A percentile compares a stretch with the other conserved stretches of the same genome.
These are phyloP conservation scores for Lipophrys pholis DNA, from an alignment of 2,113 vertebrate species.

Conservation along the genomic window DNA sequence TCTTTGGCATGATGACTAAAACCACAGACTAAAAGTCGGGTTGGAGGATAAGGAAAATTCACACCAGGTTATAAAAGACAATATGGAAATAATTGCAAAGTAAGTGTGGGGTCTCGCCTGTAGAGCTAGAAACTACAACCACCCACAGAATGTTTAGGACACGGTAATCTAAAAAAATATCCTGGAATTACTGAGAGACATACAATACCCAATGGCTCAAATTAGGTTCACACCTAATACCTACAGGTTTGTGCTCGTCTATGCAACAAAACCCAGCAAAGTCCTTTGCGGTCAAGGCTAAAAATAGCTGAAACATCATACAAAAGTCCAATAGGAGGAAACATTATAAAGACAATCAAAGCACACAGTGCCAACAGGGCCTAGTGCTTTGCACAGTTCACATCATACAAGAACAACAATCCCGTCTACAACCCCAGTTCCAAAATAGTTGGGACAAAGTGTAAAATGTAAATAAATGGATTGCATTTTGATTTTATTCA, in stretches of 20 bases:
- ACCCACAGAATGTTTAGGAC: constrained; percentile 76
- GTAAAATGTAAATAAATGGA: no score
- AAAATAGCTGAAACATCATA: constrained; percentile 63
- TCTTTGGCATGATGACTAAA: constrained; percentile 43
- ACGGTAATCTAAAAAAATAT: constrained; percentile 72
- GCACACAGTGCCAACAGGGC: constrained; percentile 25
- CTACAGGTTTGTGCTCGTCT: constrained; percentile 61
- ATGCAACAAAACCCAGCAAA: constrained; percentile 57
- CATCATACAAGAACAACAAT: constrained; percentile 29
- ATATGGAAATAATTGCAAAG: constrained; percentile 73
- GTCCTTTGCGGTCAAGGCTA: constrained; percentile 45
- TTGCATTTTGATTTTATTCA: no score
- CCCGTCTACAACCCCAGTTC: no score
- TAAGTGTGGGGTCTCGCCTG: constrained; percentile 68
- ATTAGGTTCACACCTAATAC: constrained; percentile 62
- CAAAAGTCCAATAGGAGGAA: constrained; percentile 54
- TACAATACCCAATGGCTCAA: constrained; percentile 63
- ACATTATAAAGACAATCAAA: constrained; percentile 58
- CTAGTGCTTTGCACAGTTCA: constrained; percentile 23
- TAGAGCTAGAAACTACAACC: constrained; percentile 73
- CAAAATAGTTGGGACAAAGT: no score
- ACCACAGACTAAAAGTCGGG: constrained; percentile 65
- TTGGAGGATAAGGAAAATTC: constrained; percentile 62
- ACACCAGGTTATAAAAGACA: constrained; percentile 72
- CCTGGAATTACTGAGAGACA: constrained; percentile 75